A percentile compares a stretch with the other conserved stretches of the same genome.
phyloP scores from a whole-genome alignment of 2,797 vertebrate species.

The Peromyscus eremicus region DNA sequence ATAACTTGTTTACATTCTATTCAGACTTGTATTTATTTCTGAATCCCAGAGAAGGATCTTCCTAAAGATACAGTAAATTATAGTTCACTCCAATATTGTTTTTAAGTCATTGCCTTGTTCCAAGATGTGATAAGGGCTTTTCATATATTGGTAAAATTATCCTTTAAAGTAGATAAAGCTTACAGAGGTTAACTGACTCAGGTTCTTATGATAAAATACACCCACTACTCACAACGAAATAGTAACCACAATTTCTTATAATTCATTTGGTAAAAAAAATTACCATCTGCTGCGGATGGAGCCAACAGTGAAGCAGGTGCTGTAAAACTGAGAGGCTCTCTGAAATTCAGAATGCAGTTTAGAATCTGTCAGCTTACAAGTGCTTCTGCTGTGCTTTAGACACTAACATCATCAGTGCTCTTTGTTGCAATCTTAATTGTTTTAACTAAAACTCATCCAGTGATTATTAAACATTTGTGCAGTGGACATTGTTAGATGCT shows the following conservation, averaged over 20 bases:
- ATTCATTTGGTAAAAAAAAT: background rate
- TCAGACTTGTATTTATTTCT: constrained; percentile 31
- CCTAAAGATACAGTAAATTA: background rate
- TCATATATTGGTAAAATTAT: constrained; percentile 44
- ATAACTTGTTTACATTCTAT: background rate
- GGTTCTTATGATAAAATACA: background rate
- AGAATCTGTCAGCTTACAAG: background rate
- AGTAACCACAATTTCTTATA: background rate
- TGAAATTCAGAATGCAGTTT: background rate
- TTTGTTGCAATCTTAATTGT: constrained; percentile 4
- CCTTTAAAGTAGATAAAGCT: background rate
- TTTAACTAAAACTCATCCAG: constrained; percentile 12
- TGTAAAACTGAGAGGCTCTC: background rate
- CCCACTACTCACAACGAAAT: background rate
- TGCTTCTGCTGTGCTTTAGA: background rate
- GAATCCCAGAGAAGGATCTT: constrained; percentile 22
- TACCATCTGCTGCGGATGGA: background rate
- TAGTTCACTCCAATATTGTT: constrained; percentile 27
- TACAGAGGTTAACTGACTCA: background rate
- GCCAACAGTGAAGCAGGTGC: background rate
- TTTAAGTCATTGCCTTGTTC: constrained; percentile 41
- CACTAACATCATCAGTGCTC: background rate
- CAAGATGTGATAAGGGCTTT: constrained; percentile 28
- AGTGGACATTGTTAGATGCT: background rate
- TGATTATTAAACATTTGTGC: background rate